Evolutionary conservation across 2,888 invertebrate genomes (phyloP), one percentile per base, ranked within the genome.

Genomic region (Chesias legatella): DNA sequence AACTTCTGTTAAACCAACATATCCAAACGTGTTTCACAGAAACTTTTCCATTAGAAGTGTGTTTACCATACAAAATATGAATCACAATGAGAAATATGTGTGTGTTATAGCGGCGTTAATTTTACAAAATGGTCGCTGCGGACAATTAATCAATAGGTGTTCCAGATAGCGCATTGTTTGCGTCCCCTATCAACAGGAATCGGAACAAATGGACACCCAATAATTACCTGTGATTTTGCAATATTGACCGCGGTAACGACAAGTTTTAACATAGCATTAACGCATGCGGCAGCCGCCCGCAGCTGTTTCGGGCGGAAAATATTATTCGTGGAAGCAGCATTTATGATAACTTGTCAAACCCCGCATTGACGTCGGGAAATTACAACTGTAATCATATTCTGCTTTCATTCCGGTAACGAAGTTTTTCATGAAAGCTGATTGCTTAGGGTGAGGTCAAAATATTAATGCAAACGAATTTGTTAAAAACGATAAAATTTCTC

Each of bases 191-290:
- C 41, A 44, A 53, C 46, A 48, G 56, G 5, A 17, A 17, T 3
- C 45, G 47, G 35, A 46, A 40, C 33, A 40, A 53, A 49, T 54
- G 39, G 55, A 56, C 38, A 36, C 24, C 39, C 56, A 50, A 56
- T 60, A 62, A 68, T 68, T 59, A 54, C 55, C 53, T 44, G 56
- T 49, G 41, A 59, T 62, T 63, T 53, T 50, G 52, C 53, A 55
- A 61, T 58, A 60, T 51, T 62, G 59, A 60, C 50, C 57, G 48
- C 48, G 9, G 40, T 56, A 57, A 57, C 60, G 62, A 67, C 67
- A 67, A 64, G 60, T 61, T 62, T 58, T 53, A 61, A 67, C 62
- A 56, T 60, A 55, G 48, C 59, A 63, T 63, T 73, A 74, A 69
- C 63, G 51, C 34, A 43, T 46, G 52, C 47, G 33, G 31, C 30